Evolutionary conservation across 2,888 invertebrate species (phyloP).

Genomic region (Yponomeuta evonymella): DNA sequence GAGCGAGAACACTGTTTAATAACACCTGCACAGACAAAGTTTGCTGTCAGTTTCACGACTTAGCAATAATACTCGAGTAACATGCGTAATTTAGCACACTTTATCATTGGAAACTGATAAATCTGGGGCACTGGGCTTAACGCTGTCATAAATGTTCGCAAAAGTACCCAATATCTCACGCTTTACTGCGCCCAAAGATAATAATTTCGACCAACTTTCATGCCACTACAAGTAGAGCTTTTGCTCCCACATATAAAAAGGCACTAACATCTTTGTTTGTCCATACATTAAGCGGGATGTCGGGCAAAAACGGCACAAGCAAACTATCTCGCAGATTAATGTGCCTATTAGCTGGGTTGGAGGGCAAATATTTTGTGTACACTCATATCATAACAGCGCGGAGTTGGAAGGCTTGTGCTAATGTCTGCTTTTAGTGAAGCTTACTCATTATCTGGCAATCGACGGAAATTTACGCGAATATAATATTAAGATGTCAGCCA

Average conservation of each 20-base stretch:
- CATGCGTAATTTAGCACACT: too few species aligned
- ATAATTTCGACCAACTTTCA: not conserved
- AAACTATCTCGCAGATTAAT: conserved; percentile 12
- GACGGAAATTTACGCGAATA: too few species aligned
- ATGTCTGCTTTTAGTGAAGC: not conserved
- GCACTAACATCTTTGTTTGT: conserved; percentile 6
- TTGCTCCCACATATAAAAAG: not conserved
- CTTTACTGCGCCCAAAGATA: not conserved
- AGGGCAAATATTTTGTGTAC: conserved; percentile 11
- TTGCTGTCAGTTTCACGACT: too few species aligned
- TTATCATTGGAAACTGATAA: not conserved
- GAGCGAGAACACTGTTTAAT: too few species aligned
- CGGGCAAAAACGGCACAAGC: conserved; percentile 10
- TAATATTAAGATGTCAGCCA: too few species aligned
- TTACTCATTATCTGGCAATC: too few species aligned
- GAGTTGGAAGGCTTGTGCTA: not conserved
- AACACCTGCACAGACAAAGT: too few species aligned
- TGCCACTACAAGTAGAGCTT: not conserved
- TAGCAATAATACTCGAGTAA: too few species aligned
- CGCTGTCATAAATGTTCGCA: not conserved
- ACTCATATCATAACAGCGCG: not conserved
- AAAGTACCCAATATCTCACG: not conserved
- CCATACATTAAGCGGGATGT: conserved; percentile 13
- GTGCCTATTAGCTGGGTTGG: conserved; percentile 5
- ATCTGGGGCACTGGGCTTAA: not conserved